Evolutionary conservation across 2,888 invertebrate species (phyloP).

Genomic region (Brachyopa scutellaris): DNA sequence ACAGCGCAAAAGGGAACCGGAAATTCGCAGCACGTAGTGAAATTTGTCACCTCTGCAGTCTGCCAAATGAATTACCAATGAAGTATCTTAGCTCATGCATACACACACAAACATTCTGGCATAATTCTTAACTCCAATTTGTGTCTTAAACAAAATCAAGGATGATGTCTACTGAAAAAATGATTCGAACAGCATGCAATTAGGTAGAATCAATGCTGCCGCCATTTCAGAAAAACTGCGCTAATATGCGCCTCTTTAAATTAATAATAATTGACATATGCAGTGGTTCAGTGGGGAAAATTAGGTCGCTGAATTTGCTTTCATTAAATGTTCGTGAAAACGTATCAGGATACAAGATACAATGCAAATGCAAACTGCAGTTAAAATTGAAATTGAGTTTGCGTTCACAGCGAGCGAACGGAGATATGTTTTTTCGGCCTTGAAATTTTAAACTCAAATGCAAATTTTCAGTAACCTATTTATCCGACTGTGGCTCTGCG

Average conservation of each 20-base stretch:
- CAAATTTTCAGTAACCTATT: not conserved
- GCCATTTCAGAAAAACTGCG: conserved; percentile 17
- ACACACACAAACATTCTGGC: not conserved
- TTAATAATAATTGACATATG: conserved; percentile 61
- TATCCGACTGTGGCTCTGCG: not conserved
- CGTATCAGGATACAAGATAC: not conserved
- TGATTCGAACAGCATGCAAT: conserved; percentile 37
- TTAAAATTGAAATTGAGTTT: conserved; percentile 34
- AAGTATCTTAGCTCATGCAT: conserved; percentile 20
- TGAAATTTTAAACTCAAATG: conserved; percentile 28
- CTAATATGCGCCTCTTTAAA: conserved; percentile 42
- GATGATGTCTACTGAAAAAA: conserved; percentile 27
- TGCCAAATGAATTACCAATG: conserved; percentile 63
- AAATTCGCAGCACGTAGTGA: conserved; percentile 60
- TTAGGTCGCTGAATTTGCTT: conserved; percentile 40
- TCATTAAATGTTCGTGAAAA: not conserved
- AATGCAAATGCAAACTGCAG: conserved; percentile 9
- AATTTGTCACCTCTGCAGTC: conserved; percentile 71
- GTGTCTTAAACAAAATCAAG: conserved; percentile 31
- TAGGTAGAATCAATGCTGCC: conserved; percentile 39
- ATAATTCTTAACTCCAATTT: not conserved
- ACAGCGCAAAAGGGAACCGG: conserved; percentile 34
- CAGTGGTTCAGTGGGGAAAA: conserved; percentile 32
- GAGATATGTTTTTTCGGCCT: conserved; percentile 15
- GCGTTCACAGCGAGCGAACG: not conserved